Percentiles rank a stretch among this genome's conserved stretches.
These are phyloP conservation scores for Epinephelus cyanopodus DNA, from an alignment of 2,113 vertebrate genomes.

Conservation along the genomic window DNA sequence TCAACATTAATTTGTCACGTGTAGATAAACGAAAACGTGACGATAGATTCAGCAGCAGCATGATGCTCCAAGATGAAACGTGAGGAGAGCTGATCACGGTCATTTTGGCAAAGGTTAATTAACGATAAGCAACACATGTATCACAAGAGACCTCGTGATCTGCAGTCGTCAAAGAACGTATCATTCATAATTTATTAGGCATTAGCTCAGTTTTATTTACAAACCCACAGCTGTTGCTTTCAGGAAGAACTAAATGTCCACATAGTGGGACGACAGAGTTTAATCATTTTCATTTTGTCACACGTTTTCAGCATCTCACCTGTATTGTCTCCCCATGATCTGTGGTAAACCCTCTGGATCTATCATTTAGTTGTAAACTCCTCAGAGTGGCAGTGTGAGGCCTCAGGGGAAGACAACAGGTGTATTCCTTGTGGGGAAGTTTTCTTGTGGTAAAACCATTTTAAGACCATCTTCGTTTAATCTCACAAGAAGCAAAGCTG, in stretches of 20 bases:
- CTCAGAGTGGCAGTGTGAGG: constrained; percentile 79
- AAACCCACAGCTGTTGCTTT: not conserved
- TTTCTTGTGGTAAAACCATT: constrained; percentile 83
- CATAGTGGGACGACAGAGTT: constrained; percentile 34
- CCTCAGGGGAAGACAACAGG: constrained; percentile 79
- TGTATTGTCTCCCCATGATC: constrained; percentile 82
- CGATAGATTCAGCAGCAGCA: constrained; percentile 9
- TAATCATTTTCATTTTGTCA: constrained; percentile 25
- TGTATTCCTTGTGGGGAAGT: constrained; percentile 78
- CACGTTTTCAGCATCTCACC: constrained; percentile 80
- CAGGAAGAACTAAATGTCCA: constrained; percentile 13
- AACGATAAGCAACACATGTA: constrained; percentile 32
- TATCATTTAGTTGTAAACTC: constrained; percentile 81
- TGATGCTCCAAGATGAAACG: constrained; percentile 47
- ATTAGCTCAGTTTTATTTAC: constrained; percentile 5
- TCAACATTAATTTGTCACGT: constrained; percentile 28
- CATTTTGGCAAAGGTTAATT: constrained; percentile 42
- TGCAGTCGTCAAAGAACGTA: not conserved
- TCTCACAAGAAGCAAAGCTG: constrained; percentile 85
- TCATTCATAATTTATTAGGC: constrained; percentile 20
- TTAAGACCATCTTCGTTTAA: constrained; percentile 85
- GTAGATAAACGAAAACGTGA: constrained; percentile 24
- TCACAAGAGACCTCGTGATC: constrained; percentile 17
- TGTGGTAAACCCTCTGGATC: constrained; percentile 79
- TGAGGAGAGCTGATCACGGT: constrained; percentile 15